Conservation (phyloP, 2,888 invertebrate species). For the Amphipoea oculea region DNA sequence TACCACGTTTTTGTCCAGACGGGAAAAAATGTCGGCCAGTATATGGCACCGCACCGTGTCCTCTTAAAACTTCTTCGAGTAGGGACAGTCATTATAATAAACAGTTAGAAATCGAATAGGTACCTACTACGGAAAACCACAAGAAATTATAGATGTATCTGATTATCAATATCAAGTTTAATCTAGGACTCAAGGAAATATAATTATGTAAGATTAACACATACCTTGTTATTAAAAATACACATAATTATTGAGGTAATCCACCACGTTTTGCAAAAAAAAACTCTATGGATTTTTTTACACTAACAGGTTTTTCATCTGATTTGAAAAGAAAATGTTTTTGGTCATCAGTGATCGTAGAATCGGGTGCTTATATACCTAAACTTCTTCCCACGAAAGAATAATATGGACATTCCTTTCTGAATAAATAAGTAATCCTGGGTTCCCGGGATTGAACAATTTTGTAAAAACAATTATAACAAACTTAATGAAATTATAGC, state of each 20-base stretch:
- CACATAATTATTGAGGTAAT: background rate
- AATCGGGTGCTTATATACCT: no score
- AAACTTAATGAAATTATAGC: no score
- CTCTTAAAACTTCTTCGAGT: background rate
- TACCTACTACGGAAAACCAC: constrained; percentile 16
- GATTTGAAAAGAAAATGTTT: background rate
- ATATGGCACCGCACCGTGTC: background rate
- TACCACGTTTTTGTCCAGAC: no score
- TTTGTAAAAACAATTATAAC: no score
- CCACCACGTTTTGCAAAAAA: background rate
- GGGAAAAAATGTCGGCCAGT: no score
- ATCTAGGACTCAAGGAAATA: constrained; percentile 10
- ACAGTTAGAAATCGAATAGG: constrained; percentile 6
- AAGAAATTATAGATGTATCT: constrained; percentile 20
- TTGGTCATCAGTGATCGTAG: no score
- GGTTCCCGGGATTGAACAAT: no score
- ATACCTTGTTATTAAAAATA: background rate
- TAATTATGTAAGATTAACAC: background rate
- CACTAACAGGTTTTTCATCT: background rate
- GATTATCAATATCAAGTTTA: background rate
- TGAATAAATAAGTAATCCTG: no score
- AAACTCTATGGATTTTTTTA: background rate
- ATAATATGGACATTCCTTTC: no score
- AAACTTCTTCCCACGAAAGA: no score
- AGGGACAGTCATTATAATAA: background rate